Conservation (phyloP, 1,140 invertebrate genomes). For the Mylabris phalerata region DNA sequence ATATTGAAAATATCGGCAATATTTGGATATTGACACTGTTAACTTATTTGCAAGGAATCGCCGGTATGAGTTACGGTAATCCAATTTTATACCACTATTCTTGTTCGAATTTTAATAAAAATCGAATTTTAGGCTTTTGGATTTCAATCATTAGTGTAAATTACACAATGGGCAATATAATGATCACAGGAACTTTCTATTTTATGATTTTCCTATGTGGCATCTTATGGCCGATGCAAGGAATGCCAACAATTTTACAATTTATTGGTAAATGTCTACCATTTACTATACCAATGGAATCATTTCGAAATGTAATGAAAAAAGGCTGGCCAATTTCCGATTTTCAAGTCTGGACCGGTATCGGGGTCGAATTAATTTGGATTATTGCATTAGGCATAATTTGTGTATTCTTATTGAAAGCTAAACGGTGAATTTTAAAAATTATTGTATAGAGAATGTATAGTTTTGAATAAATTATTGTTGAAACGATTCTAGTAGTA, state of each 20-base stretch:
- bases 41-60: constrained; percentile 44
- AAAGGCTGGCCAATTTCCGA: constrained; percentile 32
- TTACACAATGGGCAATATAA: constrained; percentile 74
- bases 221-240: constrained; percentile 85
- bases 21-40: constrained; percentile 34
- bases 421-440: too few species aligned
- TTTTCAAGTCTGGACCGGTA: constrained; percentile 29
- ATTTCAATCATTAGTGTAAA: constrained; percentile 71
- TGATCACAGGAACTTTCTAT: constrained; percentile 79
- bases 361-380: constrained; percentile 27
- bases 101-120: constrained; percentile 1
- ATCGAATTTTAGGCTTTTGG: constrained; percentile 56
- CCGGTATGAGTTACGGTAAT: constrained; percentile 48
- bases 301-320: constrained; percentile 54
- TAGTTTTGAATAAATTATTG: too few species aligned
- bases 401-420: too few species aligned
- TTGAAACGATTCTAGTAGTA: too few species aligned
- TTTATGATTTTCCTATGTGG: constrained; percentile 78
- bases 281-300: constrained; percentile 59
- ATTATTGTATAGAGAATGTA: too few species aligned
- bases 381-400: constrained; percentile 10
- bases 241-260: constrained; percentile 53
- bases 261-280: constrained; percentile 54
- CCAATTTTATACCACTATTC: too few species aligned
- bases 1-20: constrained; percentile 42